Percentiles rank a stretch among this genome's conserved stretches.
These are phyloP conservation scores for Ctenosaura bakeri DNA, from an alignment of 2,797 vertebrate genomes.

Conservation along the genomic window DNA sequence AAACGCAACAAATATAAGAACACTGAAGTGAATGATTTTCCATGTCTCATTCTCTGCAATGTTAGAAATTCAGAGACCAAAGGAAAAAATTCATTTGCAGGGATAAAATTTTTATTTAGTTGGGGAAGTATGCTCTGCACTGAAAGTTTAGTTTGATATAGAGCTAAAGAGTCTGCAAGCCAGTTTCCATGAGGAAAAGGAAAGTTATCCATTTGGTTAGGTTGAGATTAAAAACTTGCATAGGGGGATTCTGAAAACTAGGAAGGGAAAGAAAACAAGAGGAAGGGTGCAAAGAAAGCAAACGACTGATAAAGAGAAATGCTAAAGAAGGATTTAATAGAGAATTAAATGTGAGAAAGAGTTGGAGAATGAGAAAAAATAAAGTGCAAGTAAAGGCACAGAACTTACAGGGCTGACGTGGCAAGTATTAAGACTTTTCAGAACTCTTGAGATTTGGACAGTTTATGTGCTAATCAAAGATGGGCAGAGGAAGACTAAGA, in stretches of 20 bases:
- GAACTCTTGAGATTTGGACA: not conserved
- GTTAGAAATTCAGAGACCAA: too few relatives aligned
- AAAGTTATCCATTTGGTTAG: not conserved
- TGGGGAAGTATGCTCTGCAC: not conserved
- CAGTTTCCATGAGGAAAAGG: not conserved
- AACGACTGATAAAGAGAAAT: not conserved
- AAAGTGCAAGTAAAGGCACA: not conserved
- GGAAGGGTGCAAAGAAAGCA: not conserved
- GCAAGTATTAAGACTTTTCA: not conserved
- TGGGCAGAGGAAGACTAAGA: not conserved
- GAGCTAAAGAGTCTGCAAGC: not conserved
- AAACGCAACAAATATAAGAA: too few relatives aligned
- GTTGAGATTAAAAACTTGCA: too few relatives aligned
- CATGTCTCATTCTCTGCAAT: too few relatives aligned
- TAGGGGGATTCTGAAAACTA: too few relatives aligned
- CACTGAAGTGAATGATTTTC: too few relatives aligned
- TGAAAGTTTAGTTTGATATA: not conserved
- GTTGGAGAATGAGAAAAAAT: not conserved
- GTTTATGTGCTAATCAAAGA: not conserved
- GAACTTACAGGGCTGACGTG: conserved; percentile 1
- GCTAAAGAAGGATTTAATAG: not conserved
- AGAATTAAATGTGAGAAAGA: not conserved
- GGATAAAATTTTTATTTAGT: too few relatives aligned
- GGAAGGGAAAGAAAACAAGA: too few relatives aligned
- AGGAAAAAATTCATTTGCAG: too few relatives aligned